Evolutionary conservation across 2,797 vertebrate genomes (phyloP), one percentile per base, ranked within the genome.

Genomic region (Threskiornis aethiopicus): DNA sequence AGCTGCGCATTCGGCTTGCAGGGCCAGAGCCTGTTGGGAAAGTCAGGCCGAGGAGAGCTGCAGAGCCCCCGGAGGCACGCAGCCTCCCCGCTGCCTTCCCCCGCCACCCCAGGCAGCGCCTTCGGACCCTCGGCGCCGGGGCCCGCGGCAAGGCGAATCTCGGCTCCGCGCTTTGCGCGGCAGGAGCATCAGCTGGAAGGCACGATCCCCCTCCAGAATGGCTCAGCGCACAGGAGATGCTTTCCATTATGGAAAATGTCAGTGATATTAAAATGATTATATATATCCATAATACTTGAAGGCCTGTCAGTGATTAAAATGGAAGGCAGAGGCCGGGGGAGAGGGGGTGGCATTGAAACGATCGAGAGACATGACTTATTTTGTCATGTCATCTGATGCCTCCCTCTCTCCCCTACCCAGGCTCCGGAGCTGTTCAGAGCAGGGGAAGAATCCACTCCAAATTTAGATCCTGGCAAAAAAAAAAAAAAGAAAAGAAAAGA

Each of bases 351-450:
- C 67, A 86, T 26, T 54, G 85, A 94, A 95, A 84, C 5, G 57
- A 96, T 90, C 19, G 94, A 93, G 93, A 95, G 96, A 94, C 93
- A 91, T 89, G 95, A 96, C 91, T 95, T 91, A 95, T 64, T 95
- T 86, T 96, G 86, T 96, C 91, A 95, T 97, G 92, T 95, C 95
- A 97, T 94, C 93, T 93, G 93, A 87, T 96, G 93, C 94, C 93
- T 96, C 86, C 31, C 65, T 89, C 83, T 86, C 90, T 67, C n/a
- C 85, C 71, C 12, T 58, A 82, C 87, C 81, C 69, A 61, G 88
- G 91, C 90, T 91, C 33, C 0, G 26, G 90, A 91, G 91, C 69
- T 72, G 72, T 55, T 89, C 57, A 11, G 93, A 94, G 85, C 82
- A 84, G 80, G 88, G 70, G 58, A 91, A 95, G 87, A 86, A 86